Evolutionary conservation across 2,113 vertebrate genomes (phyloP).

Genomic region (Daphoenositta chrysoptera): DNA sequence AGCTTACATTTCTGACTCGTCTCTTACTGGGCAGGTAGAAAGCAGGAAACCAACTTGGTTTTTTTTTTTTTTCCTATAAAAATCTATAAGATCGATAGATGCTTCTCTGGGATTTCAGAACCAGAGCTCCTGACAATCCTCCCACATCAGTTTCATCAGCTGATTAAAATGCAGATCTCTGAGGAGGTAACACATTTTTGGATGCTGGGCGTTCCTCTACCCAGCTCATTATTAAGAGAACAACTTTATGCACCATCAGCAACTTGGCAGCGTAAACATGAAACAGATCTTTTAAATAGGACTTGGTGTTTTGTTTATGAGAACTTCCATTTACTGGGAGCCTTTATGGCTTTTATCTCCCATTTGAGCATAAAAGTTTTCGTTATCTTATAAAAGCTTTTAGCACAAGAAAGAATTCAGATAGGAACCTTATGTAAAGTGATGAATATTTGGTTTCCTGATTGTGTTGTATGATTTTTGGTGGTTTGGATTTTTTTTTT

Average conservation of each 20-base stretch:
- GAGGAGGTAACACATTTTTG: slow-evolving; percentile 33
- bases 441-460: neutral
- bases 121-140: slow-evolving; percentile 7
- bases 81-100: neutral
- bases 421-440: neutral
- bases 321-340: neutral
- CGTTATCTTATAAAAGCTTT: neutral
- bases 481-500: neutral
- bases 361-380: neutral
- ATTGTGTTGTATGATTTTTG: neutral
- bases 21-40: neutral
- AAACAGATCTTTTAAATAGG: neutral
- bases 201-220: slow-evolving; percentile 24
- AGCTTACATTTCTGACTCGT: neutral
- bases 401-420: neutral
- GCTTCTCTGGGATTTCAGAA: neutral
- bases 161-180: slow-evolving; percentile 50
- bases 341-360: neutral
- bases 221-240: slow-evolving; percentile 42
- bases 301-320: neutral
- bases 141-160: slow-evolving; percentile 62
- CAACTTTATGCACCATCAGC: slow-evolving; percentile 56
- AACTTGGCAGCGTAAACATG: slow-evolving; percentile 22
- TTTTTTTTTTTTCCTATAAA: neutral
- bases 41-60: neutral